Base-by-base conservation (phyloP, 2,797 vertebrate genomes). In the Spinibarbus caldwelli region DNA sequence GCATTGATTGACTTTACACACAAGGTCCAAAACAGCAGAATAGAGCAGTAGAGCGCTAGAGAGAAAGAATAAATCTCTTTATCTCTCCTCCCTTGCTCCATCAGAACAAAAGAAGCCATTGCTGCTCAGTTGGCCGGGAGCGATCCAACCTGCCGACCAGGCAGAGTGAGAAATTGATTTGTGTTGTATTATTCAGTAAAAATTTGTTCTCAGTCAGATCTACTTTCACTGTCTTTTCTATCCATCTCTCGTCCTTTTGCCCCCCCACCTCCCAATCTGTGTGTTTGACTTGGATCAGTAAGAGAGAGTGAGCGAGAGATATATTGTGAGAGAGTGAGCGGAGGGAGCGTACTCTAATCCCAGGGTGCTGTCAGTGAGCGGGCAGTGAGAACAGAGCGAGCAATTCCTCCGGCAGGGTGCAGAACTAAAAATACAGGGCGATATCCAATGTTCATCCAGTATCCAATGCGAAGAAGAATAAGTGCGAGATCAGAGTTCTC, bases 111-210 rank as follows among this genome's bases (percentile, higher is more conserved):
- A 87, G 47, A 76, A 64, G n/a, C 49, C 29, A 64, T 38, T 54
- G 82, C 78, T 43, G 72, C 72, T 85, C 79, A 72, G 54, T 82
- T 82, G 68, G 71, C 83, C 72, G 10, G 36, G 78, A 78, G 86
- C 71, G 19, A 78, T 76, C 49, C 71, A 84, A 84, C 86, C 71
- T 84, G 49, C 77, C 87, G 85, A 88, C 64, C 85, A 64, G 81
- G 64, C 70, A 0, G 62, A 10, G 85, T 88, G 71, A 87, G 81
- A 83, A 85, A 87, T 62, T 87, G 84, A 90, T 90, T 86, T 83
- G 84, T 70, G 78, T 78, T 84, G 86, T 85, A 85, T 91, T 86
- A 91, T 90, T 88, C 82, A 88, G 66, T 82, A 89, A 86, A 81
- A 87, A 75, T 80, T 86, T 88, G 68, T 80, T 82, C 77, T 84